phyloP scores from a whole-genome alignment of 2,888 invertebrate species.

The Encarsia formosa region DNA sequence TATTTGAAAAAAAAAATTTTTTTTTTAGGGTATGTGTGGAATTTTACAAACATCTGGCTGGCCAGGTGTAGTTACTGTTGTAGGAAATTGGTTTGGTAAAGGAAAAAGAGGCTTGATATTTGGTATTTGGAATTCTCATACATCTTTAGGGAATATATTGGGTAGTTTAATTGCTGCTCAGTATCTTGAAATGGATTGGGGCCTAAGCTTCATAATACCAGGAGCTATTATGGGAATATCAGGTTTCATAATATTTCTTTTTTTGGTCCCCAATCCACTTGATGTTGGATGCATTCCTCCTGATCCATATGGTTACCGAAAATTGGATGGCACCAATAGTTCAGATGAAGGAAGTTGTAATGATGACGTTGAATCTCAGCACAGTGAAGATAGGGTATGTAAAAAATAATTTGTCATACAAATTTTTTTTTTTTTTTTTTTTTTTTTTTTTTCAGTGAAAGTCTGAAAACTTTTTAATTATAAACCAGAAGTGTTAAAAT shows the following conservation, averaged over 20 bases:
- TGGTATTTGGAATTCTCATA: conserved; percentile 96
- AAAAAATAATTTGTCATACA: neutral
- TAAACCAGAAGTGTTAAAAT: neutral
- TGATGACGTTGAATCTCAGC: conserved; percentile 33
- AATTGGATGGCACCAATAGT: conserved; percentile 38
- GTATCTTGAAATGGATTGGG: conserved; percentile 86
- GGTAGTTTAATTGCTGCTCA: conserved; percentile 85
- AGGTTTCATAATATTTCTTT: conserved; percentile 74
- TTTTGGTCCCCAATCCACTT: conserved; percentile 78
- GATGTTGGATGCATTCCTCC: conserved; percentile 64
- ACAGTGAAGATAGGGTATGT: conserved; percentile 37
- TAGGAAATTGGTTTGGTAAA: conserved; percentile 97
- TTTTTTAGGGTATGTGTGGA: conserved; percentile 69
- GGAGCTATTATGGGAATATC: conserved; percentile 72
- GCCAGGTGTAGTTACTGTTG: conserved; percentile 89
- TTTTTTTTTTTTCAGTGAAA: neutral
- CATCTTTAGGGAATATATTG: conserved; percentile 91
- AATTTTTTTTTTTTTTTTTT: no score
- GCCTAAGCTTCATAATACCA: conserved; percentile 86
- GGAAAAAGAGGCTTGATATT: conserved; percentile 87
- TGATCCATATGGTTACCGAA: conserved; percentile 38
- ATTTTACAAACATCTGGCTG: conserved; percentile 91
- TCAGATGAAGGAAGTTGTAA: conserved; percentile 40
- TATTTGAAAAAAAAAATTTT: neutral
- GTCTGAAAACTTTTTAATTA: neutral